Base-by-base conservation (phyloP, 2,888 invertebrate genomes). In the Epiblema foenella region DNA sequence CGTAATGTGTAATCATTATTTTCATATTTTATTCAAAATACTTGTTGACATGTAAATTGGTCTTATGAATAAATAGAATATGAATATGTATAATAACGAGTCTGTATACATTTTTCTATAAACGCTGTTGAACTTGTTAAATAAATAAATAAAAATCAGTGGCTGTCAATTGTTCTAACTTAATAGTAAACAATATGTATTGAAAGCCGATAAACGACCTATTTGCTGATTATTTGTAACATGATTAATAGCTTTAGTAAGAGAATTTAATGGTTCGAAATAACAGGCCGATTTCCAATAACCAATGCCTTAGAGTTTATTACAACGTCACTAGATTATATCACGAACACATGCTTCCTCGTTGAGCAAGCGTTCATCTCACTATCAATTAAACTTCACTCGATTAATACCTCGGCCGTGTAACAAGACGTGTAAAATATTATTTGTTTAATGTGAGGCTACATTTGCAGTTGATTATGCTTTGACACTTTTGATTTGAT, bases 311-410 rank as follows among this genome's bases (percentile, higher is more conserved):
- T 39, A 29, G 37, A 66, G 60, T 60, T 71, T 37, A 60, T 46
- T 68, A 17, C 59, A 66, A 56, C 70, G 72, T 75, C 68, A 69
- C 65, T 73, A 64, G 74, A 75, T 64, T 75, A 73, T 76, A 73
- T 75, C 76, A 68, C 65, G 72, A 64, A 67, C 54, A 70, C 68
- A 71, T 46, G 58, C 64, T 77, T 77, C 74, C 76, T 74, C 39
- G 57, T 76, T 76, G 74, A 73, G 73, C 71, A 77, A 75, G 63
- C 72, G 69, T 64, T 64, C 71, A 72, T 72, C 72, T 58, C 60
- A 74, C 68, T 74, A 76, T 75, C 74, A 74, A 76, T 75, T 73
- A 60, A 70, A 66, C 70, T 70, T 70, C 65, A 65, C 65, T 65
- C 20, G 65, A 70, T 65, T 69, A 37, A 33, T 49, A 51, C 24